These are phyloP conservation scores for Dendrocopos noguchii DNA, from an alignment of 2,113 vertebrate species.

Conservation along the genomic window DNA sequence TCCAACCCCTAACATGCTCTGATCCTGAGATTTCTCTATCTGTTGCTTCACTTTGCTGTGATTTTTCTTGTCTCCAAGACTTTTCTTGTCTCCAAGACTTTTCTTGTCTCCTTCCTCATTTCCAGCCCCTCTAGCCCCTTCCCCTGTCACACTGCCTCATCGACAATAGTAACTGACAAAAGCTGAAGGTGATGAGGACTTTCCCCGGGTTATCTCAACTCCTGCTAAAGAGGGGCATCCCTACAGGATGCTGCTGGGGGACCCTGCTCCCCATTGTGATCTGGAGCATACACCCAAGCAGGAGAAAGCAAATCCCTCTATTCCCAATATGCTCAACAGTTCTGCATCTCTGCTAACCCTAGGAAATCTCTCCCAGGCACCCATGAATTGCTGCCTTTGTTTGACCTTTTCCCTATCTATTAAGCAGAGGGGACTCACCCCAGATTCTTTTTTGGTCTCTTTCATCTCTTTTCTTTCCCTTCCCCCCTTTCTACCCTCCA, in stretches of 20 bases:
- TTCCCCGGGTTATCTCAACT: background rate
- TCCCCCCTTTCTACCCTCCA: background rate
- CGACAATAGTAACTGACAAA: background rate
- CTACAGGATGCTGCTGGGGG: background rate
- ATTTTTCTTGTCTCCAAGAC: background rate
- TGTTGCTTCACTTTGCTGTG: background rate
- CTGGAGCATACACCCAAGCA: background rate
- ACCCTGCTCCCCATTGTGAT: background rate
- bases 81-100: too few relatives aligned
- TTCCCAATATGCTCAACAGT: background rate
- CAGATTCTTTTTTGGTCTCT: constrained; percentile 30
- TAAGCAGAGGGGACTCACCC: background rate
- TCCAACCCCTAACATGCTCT: too few relatives aligned
- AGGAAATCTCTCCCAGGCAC: background rate
- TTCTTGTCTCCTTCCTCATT: too few relatives aligned
- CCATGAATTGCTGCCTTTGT: constrained; percentile 23
- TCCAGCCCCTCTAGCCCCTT: background rate
- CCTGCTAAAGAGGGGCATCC: background rate
- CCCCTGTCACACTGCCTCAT: background rate
- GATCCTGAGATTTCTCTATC: background rate
- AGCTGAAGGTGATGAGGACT: background rate
- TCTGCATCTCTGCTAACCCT: background rate
- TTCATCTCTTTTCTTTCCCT: background rate
- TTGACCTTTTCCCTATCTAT: constrained; percentile 9
- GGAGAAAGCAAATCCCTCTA: background rate